Evolutionary conservation across 2,113 vertebrate species (phyloP), one percentile per base, ranked within the genome.

Genomic region (Redunca redunca): DNA sequence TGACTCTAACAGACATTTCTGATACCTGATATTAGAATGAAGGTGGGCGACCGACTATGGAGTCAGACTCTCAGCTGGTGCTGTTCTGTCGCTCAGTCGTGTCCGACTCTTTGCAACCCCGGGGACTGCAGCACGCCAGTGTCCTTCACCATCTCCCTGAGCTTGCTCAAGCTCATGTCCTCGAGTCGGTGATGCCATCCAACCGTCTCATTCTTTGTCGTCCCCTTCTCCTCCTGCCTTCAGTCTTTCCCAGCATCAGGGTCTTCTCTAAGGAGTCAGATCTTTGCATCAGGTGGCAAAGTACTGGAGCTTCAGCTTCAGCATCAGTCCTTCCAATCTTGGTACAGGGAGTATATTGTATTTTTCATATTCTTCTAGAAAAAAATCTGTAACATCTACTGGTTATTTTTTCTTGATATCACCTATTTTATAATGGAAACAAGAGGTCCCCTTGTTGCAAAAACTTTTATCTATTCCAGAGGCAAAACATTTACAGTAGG

Each of bases 41-140:
- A 71, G 10, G 46, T 50, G 5, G 15, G 1, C 2, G 3, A 3
- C 8, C 7, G 10, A 13, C 1, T 7, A 1, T 4, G 85, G 10
- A 33, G 21, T 3, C 43, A 55, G 23, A 33, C 2, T n/a, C 19
- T 23, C 9, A 36, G 10, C 19, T 36, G 19, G 23, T 36, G 9
- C n/a, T 36, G 19, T 3, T 71, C 10, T 2, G 19, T 40, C 2
- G 3, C 67, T 40, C n/a, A 71, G 67, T 71, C 10, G 1, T 12
- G 19, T 71, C n/a, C 10, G 0, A 23, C n/a, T 71, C 67, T 67
- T 67, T 3, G 67, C 67, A 23, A 6, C 9, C n/a, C 9, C n/a
- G 1, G 10, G 67, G 67, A 40, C 19, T 21, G 67, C 67, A 71
- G 67, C 67, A 71, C 5, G 1, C n/a, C 67, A 40, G 67, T 40